Percentiles rank a stretch among this genome's conserved stretches.
Evolutionary conservation across 2,888 invertebrate genomes (phyloP).

Genomic region (Epirrhoe tristata): DNA sequence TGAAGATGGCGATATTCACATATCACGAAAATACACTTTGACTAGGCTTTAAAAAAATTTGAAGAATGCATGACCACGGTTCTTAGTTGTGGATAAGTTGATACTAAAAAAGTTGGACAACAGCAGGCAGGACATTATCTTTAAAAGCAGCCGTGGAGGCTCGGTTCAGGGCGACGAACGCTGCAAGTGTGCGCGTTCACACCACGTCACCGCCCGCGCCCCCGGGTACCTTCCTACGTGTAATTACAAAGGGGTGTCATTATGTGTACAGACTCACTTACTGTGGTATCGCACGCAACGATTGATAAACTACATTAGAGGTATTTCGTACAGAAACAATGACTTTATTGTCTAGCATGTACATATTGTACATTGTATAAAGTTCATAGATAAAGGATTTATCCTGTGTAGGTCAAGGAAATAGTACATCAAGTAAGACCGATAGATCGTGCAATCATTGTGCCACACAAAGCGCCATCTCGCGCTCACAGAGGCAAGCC

Average conservation of each 20-base stretch:
- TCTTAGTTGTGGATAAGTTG: neutral
- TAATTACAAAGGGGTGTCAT: constrained; percentile 21
- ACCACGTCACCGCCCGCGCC: constrained; percentile 20
- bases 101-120: neutral
- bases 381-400: neutral
- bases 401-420: too few relatives aligned
- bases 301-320: neutral
- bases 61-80: too few relatives aligned
- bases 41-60: too few relatives aligned
- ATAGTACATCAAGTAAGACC: neutral
- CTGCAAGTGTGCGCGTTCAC: constrained; percentile 20
- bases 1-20: too few relatives aligned
- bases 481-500: neutral
- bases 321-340: neutral
- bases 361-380: neutral
- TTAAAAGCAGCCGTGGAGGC: neutral
- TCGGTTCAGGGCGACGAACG: constrained; percentile 7
- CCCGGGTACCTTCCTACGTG: neutral
- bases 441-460: neutral
- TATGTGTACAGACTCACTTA: neutral
- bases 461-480: neutral
- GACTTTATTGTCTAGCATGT: neutral
- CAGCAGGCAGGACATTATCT: neutral
- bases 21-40: too few relatives aligned
- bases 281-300: constrained; percentile 19